These are phyloP conservation scores for Bombus picipes DNA, from an alignment of 1,140 invertebrate species.

Conservation along the genomic window DNA sequence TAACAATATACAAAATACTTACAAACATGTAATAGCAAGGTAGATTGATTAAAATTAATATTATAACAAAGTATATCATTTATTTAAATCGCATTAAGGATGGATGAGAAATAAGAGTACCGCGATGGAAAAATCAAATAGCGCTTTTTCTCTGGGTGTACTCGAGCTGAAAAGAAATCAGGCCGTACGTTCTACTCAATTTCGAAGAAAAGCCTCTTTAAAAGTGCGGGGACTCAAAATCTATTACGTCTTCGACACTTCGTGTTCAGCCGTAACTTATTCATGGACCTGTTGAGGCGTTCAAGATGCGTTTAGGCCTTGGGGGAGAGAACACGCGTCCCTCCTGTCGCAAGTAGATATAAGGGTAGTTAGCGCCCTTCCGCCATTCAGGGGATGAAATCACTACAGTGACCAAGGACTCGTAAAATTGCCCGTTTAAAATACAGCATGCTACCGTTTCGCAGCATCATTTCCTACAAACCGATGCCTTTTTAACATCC, in stretches of 20 bases:
- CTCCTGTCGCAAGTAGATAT: slow-evolving; percentile 70
- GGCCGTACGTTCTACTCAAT: slow-evolving; percentile 45
- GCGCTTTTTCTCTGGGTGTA: not conserved
- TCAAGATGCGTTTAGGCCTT: slow-evolving; percentile 80
- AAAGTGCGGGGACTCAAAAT: slow-evolving; percentile 66
- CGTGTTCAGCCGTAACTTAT: slow-evolving; percentile 78
- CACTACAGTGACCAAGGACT: slow-evolving; percentile 78
- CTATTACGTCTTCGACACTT: slow-evolving; percentile 74
- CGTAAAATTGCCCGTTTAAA: slow-evolving; percentile 82
- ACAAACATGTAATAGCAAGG: no score
- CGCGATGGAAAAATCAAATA: slow-evolving; percentile 7
- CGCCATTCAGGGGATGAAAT: slow-evolving; percentile 75
- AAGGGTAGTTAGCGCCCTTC: slow-evolving; percentile 79
- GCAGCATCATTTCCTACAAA: slow-evolving; percentile 26
- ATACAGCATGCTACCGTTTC: slow-evolving; percentile 64
- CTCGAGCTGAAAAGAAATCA: slow-evolving; percentile 36
- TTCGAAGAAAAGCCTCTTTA: slow-evolving; percentile 57
- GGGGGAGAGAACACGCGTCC: slow-evolving; percentile 59
- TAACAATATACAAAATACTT: no score
- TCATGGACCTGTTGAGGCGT: slow-evolving; percentile 83
- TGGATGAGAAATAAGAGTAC: not conserved
- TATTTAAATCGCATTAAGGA: not conserved
- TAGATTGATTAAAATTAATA: no score
- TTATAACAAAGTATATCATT: no score
- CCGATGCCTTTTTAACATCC: slow-evolving; percentile 31